A percentile compares a stretch with the other conserved stretches of the same genome.
phyloP scores from a whole-genome alignment of 1,140 invertebrate species.

The Pristionchus pacificus region DNA sequence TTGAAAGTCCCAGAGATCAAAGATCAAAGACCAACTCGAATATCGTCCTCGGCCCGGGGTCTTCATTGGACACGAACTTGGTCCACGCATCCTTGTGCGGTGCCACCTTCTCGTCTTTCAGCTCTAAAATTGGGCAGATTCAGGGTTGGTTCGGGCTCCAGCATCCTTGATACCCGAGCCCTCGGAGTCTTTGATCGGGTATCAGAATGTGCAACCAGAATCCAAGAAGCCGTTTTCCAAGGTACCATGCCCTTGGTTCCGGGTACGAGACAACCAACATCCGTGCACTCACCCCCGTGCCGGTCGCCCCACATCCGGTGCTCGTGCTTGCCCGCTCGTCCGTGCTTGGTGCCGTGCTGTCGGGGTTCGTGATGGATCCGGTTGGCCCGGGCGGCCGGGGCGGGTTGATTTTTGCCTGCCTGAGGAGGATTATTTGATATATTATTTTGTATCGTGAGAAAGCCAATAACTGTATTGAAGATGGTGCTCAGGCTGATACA shows the following conservation, averaged over 20 bases:
- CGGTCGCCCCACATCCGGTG: conserved; percentile 52
- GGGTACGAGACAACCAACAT: not conserved
- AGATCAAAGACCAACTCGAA: conserved; percentile 23
- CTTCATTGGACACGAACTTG: conserved; percentile 39
- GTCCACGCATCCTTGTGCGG: conserved; percentile 54
- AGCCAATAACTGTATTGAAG: too few species aligned
- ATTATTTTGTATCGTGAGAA: too few species aligned
- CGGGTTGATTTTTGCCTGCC: conserved; percentile 52
- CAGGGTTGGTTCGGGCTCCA: too few species aligned
- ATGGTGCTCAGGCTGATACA: too few species aligned
- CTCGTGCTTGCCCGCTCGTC: conserved; percentile 50
- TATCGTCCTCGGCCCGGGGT: conserved; percentile 35
- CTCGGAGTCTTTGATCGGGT: conserved; percentile 6
- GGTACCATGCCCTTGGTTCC: conserved; percentile 21
- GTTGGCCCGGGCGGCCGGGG: conserved; percentile 49
- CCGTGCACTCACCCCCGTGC: conserved; percentile 41
- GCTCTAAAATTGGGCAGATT: conserved; percentile 37
- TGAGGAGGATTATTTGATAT: conserved; percentile 1
- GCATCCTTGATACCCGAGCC: too few species aligned
- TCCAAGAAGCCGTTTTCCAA: too few species aligned
- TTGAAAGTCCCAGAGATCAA: too few species aligned
- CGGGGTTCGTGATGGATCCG: conserved; percentile 37
- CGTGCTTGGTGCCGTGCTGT: conserved; percentile 44
- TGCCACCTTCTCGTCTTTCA: conserved; percentile 50
- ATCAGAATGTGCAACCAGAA: too few species aligned